Percentiles rank a stretch among this genome's conserved stretches.
Conservation (phyloP, 2,113 vertebrate species). For the Pterocles gutturalis region DNA sequence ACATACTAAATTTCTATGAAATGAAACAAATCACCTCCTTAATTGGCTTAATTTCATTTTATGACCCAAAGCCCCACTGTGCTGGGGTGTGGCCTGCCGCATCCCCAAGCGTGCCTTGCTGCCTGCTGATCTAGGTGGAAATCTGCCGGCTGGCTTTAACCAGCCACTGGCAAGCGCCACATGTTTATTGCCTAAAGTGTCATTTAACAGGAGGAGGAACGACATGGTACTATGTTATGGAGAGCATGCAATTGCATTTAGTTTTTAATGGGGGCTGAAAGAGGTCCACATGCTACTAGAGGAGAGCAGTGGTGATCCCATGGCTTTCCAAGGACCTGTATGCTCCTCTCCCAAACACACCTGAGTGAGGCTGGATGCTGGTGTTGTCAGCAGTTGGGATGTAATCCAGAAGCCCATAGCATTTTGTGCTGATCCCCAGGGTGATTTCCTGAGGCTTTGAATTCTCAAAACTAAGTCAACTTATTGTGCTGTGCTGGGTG, state of each 20-base stretch:
- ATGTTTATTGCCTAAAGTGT: neutral
- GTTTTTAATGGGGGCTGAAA: neutral
- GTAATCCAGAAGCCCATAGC: neutral
- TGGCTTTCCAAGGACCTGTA: neutral
- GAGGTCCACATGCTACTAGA: neutral
- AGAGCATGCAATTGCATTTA: neutral
- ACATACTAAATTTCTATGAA: neutral
- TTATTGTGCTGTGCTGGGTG: rapidly evolving
- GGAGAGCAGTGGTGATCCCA: neutral
- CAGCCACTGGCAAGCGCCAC: neutral
- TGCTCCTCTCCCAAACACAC: neutral
- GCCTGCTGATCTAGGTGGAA: neutral
- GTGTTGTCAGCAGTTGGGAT: neutral
- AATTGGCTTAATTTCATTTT: neutral
- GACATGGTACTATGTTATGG: neutral
- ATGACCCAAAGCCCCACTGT: neutral
- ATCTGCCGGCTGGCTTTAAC: neutral
- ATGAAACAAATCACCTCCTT: neutral
- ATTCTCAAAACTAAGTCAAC: neutral
- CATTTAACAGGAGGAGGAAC: neutral
- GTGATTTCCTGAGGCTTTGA: neutral
- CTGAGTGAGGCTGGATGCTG: neutral
- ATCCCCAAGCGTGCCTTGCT: neutral
- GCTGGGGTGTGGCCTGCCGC: neutral
- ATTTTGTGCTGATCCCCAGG: neutral